Conservation (phyloP, 2,888 invertebrate species). For the Lycaena phlaeas region DNA sequence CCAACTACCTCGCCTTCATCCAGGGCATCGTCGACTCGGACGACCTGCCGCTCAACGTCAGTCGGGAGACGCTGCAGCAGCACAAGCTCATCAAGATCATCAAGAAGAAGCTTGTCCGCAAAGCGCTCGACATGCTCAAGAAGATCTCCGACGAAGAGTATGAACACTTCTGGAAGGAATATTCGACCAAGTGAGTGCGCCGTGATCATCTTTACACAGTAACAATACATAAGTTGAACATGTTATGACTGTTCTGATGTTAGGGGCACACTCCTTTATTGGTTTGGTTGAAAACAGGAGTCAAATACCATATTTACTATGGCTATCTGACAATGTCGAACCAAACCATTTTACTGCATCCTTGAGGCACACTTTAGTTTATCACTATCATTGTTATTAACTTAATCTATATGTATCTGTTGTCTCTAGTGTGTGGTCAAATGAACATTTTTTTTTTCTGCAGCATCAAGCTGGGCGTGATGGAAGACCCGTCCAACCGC, state of each 20-base stretch:
- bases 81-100: constrained; percentile 99
- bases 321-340: too few species aligned
- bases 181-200: constrained; percentile 91
- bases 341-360: too few species aligned
- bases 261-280: too few species aligned
- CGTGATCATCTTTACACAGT: too few species aligned
- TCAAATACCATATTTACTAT: too few species aligned
- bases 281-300: too few species aligned
- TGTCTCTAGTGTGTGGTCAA: constrained; percentile 6
- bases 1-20: constrained; percentile 95
- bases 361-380: too few species aligned
- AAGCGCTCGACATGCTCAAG: constrained; percentile 98
- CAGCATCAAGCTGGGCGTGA: constrained; percentile 94
- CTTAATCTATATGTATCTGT: too few species aligned
- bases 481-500: constrained; percentile 98
- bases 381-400: too few species aligned
- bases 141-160: constrained; percentile 93
- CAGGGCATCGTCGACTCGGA: constrained; percentile 99
- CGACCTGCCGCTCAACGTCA: constrained; percentile 98
- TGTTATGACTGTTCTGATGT: too few species aligned
- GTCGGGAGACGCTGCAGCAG: constrained; percentile 97
- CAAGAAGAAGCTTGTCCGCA: constrained; percentile 98
- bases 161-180: constrained; percentile 98
- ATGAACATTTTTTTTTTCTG: too few species aligned
- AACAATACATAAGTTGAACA: too few species aligned